Conservation (phyloP, 2,113 vertebrate genomes). For the Spizaetus ornatus region DNA sequence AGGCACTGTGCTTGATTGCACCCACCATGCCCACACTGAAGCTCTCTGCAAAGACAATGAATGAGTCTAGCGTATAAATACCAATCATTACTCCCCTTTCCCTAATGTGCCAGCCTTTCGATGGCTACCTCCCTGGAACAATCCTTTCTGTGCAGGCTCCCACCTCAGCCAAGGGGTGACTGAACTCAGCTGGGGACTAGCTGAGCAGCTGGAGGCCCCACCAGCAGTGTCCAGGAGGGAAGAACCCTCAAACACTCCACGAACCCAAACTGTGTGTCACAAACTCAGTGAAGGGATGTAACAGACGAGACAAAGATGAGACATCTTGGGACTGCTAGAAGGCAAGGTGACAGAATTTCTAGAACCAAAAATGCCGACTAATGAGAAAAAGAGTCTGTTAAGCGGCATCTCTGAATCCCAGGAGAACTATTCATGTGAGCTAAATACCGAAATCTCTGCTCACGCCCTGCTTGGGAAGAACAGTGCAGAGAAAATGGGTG, state of each 20-base stretch:
- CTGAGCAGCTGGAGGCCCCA: background rate
- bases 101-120: rapidly evolving
- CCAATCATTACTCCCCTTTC: background rate
- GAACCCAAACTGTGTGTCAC: background rate
- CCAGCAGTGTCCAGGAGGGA: background rate
- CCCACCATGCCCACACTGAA: background rate
- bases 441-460: background rate
- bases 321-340: background rate
- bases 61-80: background rate
- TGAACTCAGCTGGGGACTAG: background rate
- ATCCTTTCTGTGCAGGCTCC: background rate
- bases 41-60: background rate
- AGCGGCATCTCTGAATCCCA: background rate
- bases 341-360: background rate
- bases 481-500: background rate
- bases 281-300: background rate
- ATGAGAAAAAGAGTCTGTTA: background rate
- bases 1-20: background rate
- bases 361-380: background rate
- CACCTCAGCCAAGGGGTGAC: background rate
- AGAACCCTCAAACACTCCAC: background rate
- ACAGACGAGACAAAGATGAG: background rate
- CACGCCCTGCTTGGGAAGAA: background rate
- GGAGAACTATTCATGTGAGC: background rate
- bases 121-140: background rate